These are phyloP conservation scores for Eupeodes latifasciatus DNA, from an alignment of 2,888 invertebrate genomes.

Conservation along the genomic window DNA sequence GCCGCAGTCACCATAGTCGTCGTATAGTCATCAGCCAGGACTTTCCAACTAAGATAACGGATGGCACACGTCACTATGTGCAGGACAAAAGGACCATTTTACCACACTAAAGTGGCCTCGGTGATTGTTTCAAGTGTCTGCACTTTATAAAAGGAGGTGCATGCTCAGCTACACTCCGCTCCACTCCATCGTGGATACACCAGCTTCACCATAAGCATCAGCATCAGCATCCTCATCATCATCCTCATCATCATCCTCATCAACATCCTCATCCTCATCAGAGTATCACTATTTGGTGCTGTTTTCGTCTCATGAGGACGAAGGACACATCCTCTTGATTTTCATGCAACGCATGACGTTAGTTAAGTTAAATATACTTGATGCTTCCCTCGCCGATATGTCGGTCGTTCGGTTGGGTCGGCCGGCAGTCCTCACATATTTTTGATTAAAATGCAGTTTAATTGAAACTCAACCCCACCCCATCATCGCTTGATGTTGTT, in stretches of 20 bases:
- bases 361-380: constrained; percentile 23
- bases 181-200: neutral
- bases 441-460: constrained; percentile 43
- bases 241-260: neutral
- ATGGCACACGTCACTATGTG: constrained; percentile 48
- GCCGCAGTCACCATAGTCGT: no score
- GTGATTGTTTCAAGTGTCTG: constrained; percentile 75
- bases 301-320: constrained; percentile 34
- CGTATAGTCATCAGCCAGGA: neutral
- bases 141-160: constrained; percentile 69
- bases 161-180: neutral
- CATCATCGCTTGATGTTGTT: constrained; percentile 10
- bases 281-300: neutral
- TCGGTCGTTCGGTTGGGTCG: neutral
- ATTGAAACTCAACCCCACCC: constrained; percentile 41
- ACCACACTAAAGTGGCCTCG: constrained; percentile 67
- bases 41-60: constrained; percentile 21
- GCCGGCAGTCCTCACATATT: neutral
- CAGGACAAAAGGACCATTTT: constrained; percentile 68
- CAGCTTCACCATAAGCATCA: neutral
- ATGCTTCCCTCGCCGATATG: no score
- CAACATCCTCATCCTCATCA: neutral
- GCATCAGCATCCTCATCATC: neutral
- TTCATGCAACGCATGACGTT: constrained; percentile 45
- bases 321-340: constrained; percentile 37